These are phyloP conservation scores for Willowsia nigromaculata DNA, from an alignment of 2,888 invertebrate genomes.

Conservation along the genomic window DNA sequence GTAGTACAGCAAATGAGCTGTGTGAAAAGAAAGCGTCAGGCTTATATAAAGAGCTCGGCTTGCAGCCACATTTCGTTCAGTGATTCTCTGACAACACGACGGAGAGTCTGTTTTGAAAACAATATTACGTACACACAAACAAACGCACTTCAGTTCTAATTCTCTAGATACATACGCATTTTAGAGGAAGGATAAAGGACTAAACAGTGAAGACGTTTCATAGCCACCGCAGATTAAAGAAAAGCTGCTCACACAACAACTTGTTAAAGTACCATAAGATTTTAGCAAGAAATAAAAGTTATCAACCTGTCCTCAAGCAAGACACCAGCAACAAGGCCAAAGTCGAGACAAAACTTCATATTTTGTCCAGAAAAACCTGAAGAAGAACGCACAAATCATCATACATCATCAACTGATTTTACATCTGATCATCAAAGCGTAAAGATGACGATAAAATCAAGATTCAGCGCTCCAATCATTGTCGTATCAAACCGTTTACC, in stretches of 20 bases:
- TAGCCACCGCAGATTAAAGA: neutral
- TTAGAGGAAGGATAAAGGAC: neutral
- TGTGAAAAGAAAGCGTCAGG: slow-evolving; percentile 1
- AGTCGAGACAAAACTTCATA: no score
- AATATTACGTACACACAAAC: neutral
- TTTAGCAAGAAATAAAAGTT: no score
- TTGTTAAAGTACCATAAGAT: no score
- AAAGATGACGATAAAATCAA: slow-evolving; percentile 68
- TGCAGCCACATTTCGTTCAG: slow-evolving; percentile 39
- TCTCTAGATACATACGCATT: neutral
- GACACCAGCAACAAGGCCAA: no score
- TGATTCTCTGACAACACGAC: slow-evolving; percentile 62
- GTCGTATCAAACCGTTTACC: slow-evolving; percentile 81
- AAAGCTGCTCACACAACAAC: neutral
- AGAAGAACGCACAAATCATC: no score
- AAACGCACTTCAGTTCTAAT: slow-evolving; percentile 12
- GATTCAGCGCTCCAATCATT: slow-evolving; percentile 79
- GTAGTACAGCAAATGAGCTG: neutral
- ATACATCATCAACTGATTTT: no score
- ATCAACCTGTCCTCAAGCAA: no score
- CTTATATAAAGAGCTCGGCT: slow-evolving; percentile 51
- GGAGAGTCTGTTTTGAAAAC: slow-evolving; percentile 54
- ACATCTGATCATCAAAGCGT: no score
- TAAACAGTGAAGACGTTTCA: neutral
- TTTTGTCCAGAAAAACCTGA: no score